Evolutionary conservation across 2,888 invertebrate genomes (phyloP), one percentile per base, ranked within the genome.

Genomic region (Petrolisthes cinctipes): DNA sequence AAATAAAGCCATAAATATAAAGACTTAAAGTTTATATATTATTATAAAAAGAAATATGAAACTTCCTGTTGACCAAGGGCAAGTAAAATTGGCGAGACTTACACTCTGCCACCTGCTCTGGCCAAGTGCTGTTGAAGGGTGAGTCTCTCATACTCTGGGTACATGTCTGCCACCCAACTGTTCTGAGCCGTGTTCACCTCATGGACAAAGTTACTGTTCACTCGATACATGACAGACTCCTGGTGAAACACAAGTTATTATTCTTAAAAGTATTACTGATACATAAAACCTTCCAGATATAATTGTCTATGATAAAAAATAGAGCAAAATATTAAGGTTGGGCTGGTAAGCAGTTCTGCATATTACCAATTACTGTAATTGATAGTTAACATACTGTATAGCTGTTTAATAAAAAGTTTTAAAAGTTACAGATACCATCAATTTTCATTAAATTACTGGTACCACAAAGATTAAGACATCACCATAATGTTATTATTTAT

Each of bases 131-230:
- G 92, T 66, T 92, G 92, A 14, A 92, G 86, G 0, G 92, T 91
- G 91, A 92, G 92, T 5, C 91, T 91, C 51, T 93, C 92, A 91
- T 92, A 92, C 75, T 93, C 92, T 4, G 92, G 91, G 90, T 94
- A 94, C 4, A 91, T 89, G 9, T 87, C 91, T 2, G 94, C 94
- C 57, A 86, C 92, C 94, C 94, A 94, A 20, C 92, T 92, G 9
- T 90, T 92, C 91, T 93, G 93, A 0, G 89, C 89, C 0, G 82
- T 86, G 91, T 94, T 94, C 86, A 94, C 93, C 51, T 91, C 91
- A 5, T 91, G 82, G 9, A 94, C 92, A 87, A 92, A 92, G 11
- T 91, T 91, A 20, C 90, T 82, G 88, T 93, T 92, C 54, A 91
- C 89, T 37, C 86, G 85, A 89, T 91, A 92, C 57, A 91, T 37